Base-by-base conservation (phyloP, 2,113 vertebrate species). In the Candoia aspera region DNA sequence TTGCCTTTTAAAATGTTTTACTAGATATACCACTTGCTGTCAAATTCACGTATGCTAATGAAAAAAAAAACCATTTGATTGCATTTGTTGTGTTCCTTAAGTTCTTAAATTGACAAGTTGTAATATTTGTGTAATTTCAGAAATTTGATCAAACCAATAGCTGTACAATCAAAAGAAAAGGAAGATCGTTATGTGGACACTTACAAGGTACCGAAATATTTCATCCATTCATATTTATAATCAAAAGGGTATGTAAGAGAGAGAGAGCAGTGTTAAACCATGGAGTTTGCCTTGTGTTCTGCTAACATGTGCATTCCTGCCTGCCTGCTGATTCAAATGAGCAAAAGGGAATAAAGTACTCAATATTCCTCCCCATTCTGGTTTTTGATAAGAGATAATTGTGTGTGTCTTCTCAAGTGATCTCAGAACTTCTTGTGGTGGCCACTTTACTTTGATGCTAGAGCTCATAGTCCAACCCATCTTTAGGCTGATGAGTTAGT, bases 121-220 rank as follows among this genome's bases (percentile, higher is more conserved):
- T 64, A 26, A 54, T 62, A 6, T 83, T 88, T 84, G 19, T 57
- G 6, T 94, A 17, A 83, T 96, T 87, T 79, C 96, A 99, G 99
- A 97, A 99, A 99, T 95, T 97, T 99, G 90, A 97, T 95, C 94
- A 99, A 99, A 95, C 99, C 99, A 33, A 99, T 99, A 26, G 99
- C 99, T 24, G 99, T 99, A 83, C 99, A 99, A 93, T 99, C 98
- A 24, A 99, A 99, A 95, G 99, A 99, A 95, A 99, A 99, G 94
- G 99, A 99, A 92, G 99, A 99, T 95, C 98, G 99, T 37, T 99
- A 99, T 6, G 99, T 99, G 94, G 99, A 99, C 95, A 99, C 99
- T 86, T 99, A 99, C 79, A 99, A 97, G 98, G 99, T 99, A 97
- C 21, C 53, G 46, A 73, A 55, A 87, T 91, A 87, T 84, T 88